Conservation (phyloP, 2,113 vertebrate genomes). For the Heteronetta atricapilla region DNA sequence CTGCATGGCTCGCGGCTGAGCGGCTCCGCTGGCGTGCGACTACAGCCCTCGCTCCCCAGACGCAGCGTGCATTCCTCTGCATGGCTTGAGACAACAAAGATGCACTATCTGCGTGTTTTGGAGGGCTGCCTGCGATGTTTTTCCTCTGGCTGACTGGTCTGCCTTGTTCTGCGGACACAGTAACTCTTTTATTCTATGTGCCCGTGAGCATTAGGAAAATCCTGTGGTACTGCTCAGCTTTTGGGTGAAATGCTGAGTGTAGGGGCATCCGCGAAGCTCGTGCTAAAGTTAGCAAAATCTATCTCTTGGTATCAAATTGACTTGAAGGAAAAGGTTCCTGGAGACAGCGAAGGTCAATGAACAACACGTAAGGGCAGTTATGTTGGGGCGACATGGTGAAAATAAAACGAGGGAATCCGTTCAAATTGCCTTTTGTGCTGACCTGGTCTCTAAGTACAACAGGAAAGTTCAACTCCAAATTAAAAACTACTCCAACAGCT, state of each 20-base stretch:
- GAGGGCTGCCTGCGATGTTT: neutral
- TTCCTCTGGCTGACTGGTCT: neutral
- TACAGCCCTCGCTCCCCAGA: neutral
- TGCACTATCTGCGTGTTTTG: neutral
- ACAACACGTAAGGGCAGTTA: fast-evolving
- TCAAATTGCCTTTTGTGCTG: neutral
- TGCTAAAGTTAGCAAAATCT: neutral
- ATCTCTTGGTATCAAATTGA: neutral
- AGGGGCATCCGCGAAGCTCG: neutral
- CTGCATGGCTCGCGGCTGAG: neutral
- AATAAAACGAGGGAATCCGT: neutral
- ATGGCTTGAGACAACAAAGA: neutral
- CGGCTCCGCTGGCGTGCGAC: fast-evolving
- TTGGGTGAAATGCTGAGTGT: neutral
- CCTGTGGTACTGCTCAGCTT: neutral
- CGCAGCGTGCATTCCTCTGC: neutral
- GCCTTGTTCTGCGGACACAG: neutral
- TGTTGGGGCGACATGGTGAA: neutral
- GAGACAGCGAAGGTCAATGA: neutral
- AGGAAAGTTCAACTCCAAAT: neutral
- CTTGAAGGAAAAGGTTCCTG: neutral
- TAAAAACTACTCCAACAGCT: neutral
- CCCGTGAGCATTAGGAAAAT: neutral
- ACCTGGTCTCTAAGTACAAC: neutral
- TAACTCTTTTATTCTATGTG: neutral